Conservation (phyloP, 2,888 invertebrate genomes). For the Orgyia antiqua region DNA sequence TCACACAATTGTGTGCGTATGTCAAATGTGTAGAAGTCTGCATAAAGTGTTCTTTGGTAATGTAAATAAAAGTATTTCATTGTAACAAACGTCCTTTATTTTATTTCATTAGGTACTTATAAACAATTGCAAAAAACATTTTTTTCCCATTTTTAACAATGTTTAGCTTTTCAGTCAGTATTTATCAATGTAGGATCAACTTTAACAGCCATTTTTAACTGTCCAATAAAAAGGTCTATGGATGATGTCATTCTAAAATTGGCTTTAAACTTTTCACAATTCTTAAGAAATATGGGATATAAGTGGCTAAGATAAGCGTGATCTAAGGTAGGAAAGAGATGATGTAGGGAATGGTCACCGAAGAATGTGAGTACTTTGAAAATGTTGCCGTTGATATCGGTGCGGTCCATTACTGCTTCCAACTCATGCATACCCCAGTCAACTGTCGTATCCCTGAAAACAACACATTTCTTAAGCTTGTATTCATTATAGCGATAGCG, state of each 20-base stretch:
- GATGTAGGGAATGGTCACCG: slow-evolving; percentile 88
- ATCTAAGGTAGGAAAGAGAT: slow-evolving; percentile 88
- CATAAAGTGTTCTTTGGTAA: too few species aligned
- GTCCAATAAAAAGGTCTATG: slow-evolving; percentile 53
- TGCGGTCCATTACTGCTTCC: slow-evolving; percentile 85
- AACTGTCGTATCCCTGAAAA: slow-evolving; percentile 49
- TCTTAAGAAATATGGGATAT: slow-evolving; percentile 79
- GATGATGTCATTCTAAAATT: slow-evolving; percentile 57
- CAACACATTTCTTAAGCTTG: too few species aligned
- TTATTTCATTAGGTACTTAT: too few species aligned
- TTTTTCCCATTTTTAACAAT: too few species aligned
- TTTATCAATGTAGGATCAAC: slow-evolving; percentile 47
- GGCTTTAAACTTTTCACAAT: slow-evolving; percentile 80
- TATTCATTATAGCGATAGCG: too few species aligned
- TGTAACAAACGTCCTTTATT: too few species aligned
- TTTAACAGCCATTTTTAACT: slow-evolving; percentile 47
- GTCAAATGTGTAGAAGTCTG: too few species aligned
- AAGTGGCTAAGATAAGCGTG: slow-evolving; percentile 82
- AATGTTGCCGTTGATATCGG: slow-evolving; percentile 80
- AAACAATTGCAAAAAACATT: too few species aligned
- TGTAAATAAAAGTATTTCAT: too few species aligned
- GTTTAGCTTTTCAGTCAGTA: too few species aligned
- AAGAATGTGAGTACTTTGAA: slow-evolving; percentile 84
- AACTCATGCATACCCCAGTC: slow-evolving; percentile 90
- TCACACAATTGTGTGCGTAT: too few species aligned